Conservation (phyloP, 1,140 invertebrate genomes). For the Orchesella cincta region DNA sequence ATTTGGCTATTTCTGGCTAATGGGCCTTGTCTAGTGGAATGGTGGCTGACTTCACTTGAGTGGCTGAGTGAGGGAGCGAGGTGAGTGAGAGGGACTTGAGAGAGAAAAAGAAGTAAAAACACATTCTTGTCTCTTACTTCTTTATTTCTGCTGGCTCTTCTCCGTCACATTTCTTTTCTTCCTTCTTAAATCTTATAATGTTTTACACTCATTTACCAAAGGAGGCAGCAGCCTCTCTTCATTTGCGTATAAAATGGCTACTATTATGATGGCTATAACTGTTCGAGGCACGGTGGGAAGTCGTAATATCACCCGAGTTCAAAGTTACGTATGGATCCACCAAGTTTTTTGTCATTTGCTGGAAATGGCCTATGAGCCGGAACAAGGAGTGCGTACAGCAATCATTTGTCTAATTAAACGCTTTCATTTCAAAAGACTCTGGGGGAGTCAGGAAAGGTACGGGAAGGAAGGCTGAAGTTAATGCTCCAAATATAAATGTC, state of each 20-base stretch:
- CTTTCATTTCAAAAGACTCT: background rate
- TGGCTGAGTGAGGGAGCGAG: background rate
- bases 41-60: background rate
- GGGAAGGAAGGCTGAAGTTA: too few species aligned
- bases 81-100: background rate
- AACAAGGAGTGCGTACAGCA: background rate
- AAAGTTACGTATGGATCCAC: background rate
- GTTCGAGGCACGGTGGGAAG: background rate
- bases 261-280: background rate
- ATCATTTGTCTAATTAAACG: conserved; percentile 23
- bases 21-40: conserved; percentile 21
- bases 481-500: too few species aligned
- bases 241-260: background rate
- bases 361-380: conserved; percentile 11
- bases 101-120: background rate
- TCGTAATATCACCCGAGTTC: background rate
- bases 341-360: conserved; percentile 1
- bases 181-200: background rate
- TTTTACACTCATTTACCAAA: background rate
- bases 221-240: background rate
- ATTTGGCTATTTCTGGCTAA: conserved; percentile 16
- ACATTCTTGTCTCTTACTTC: background rate
- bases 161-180: background rate
- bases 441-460: background rate
- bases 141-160: background rate